phyloP scores from a whole-genome alignment of 2,888 invertebrate genomes.

The Microchrysa polita region DNA sequence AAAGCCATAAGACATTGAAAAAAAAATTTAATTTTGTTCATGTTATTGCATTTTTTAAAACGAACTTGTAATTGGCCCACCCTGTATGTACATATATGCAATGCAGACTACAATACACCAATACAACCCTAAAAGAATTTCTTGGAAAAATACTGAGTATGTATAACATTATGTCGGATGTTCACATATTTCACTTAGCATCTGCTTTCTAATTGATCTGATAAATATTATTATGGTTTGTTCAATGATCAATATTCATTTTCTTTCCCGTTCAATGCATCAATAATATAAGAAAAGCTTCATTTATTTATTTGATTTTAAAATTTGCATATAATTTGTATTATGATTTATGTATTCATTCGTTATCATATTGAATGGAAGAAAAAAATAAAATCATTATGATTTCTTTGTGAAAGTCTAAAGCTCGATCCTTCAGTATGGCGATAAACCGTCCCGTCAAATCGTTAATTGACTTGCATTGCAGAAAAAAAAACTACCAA shows the following conservation, averaged over 20 bases:
- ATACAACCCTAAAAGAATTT: background rate
- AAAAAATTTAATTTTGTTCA: too few species aligned
- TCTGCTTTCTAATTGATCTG: background rate
- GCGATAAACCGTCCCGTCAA: too few species aligned
- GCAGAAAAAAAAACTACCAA: too few species aligned
- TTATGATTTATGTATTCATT: background rate
- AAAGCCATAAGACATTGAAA: too few species aligned
- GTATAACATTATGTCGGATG: background rate
- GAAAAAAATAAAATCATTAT: too few species aligned
- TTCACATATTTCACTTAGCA: constrained; percentile 32
- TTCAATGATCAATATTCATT: constrained; percentile 2
- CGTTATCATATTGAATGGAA: too few species aligned
- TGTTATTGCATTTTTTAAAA: too few species aligned
- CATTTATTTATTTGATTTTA: background rate
- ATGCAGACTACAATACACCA: background rate
- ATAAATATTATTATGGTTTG: constrained; percentile 19
- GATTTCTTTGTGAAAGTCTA: too few species aligned
- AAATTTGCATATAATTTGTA: background rate
- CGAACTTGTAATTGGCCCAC: too few species aligned
- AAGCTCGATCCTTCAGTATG: too few species aligned
- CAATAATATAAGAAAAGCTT: background rate
- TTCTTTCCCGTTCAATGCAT: background rate
- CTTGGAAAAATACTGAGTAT: constrained; percentile 13
- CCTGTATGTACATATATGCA: too few species aligned
- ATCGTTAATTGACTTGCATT: too few species aligned